Evolutionary conservation across 2,113 vertebrate genomes (phyloP).

Genomic region (Lynx canadensis): DNA sequence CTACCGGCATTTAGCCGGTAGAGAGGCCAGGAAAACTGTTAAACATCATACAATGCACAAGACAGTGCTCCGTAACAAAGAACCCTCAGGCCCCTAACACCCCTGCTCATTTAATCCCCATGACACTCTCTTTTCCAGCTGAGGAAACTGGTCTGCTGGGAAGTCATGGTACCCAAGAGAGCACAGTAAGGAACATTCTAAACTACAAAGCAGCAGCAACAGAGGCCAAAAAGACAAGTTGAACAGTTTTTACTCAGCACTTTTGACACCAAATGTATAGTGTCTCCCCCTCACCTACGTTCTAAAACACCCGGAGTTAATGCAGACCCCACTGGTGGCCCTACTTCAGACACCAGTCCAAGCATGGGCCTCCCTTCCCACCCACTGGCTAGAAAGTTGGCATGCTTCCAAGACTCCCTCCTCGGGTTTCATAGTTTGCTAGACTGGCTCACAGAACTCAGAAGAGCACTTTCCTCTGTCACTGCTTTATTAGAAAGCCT

Average conservation of each 20-base stretch:
- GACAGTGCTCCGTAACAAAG: background rate
- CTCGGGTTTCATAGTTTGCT: background rate
- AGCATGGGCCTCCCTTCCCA: background rate
- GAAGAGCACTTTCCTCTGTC: background rate
- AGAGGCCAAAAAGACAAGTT: background rate
- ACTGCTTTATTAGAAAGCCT: background rate
- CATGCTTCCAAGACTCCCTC: background rate
- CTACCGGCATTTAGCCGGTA: background rate
- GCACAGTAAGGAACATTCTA: background rate
- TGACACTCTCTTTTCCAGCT: background rate
- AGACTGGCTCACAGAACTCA: background rate
- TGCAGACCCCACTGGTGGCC: background rate
- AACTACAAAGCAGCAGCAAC: background rate
- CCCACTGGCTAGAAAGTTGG: no score
- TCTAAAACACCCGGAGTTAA: background rate
- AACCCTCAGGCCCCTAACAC: no score
- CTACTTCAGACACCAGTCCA: background rate
- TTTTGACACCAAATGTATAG: background rate
- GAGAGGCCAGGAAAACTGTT: background rate
- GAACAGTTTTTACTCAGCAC: background rate
- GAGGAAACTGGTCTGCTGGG: background rate
- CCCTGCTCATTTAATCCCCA: background rate
- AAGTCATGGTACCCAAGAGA: background rate
- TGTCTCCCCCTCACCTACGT: background rate
- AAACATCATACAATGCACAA: rapidly evolving